These are phyloP conservation scores for Chamaea fasciata DNA, from an alignment of 2,113 vertebrate genomes.

Conservation along the genomic window DNA sequence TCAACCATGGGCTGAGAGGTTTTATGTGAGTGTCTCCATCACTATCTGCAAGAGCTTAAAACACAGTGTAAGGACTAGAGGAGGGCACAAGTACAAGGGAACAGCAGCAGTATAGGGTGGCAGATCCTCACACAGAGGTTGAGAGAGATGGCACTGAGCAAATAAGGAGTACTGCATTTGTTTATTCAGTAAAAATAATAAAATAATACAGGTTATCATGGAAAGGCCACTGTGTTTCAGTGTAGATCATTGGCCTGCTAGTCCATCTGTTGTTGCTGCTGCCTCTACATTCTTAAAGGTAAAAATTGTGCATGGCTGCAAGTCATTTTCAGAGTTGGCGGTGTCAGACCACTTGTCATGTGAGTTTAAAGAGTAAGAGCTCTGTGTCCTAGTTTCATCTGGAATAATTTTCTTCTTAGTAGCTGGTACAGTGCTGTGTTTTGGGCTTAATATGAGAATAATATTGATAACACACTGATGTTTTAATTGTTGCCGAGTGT, in stretches of 20 bases:
- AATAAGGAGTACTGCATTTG: neutral
- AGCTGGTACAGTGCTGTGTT: neutral
- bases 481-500: neutral
- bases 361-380: neutral
- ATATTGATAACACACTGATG: neutral
- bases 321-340: neutral
- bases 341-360: neutral
- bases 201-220: neutral
- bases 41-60: neutral
- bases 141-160: neutral
- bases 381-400: neutral
- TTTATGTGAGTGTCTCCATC: neutral
- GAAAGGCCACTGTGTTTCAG: neutral
- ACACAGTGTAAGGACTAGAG: neutral
- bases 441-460: neutral
- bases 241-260: neutral
- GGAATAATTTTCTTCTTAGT: neutral
- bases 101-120: neutral
- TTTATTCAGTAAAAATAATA: neutral
- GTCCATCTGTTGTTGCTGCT: neutral
- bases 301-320: neutral
- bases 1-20: fast-evolving
- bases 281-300: neutral
- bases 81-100: fast-evolving
- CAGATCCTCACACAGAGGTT: neutral